Evolutionary conservation across 2,797 vertebrate species (phyloP).

Genomic region (Microhierax caerulescens): DNA sequence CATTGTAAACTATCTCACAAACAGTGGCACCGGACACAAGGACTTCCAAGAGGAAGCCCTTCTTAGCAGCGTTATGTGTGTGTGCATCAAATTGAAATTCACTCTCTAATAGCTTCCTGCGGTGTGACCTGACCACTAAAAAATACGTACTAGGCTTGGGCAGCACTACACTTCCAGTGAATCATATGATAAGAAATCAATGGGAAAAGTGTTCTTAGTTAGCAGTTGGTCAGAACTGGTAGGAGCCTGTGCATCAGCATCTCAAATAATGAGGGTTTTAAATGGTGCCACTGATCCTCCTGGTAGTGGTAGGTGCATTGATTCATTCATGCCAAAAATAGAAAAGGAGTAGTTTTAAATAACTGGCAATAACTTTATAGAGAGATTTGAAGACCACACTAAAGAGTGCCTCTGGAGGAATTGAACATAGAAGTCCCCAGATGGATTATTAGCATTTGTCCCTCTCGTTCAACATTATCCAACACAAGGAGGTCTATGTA

Average conservation of each 20-base stretch:
- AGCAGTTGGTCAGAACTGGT: neutral
- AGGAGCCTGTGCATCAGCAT: neutral
- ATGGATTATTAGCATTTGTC: neutral
- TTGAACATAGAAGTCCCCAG: neutral
- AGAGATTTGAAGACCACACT: neutral
- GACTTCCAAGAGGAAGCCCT: neutral
- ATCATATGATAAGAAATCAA: neutral
- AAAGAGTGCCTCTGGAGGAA: neutral
- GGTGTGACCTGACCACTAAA: neutral
- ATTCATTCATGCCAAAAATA: neutral
- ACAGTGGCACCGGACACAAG: neutral
- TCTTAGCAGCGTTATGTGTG: neutral
- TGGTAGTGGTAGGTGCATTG: neutral
- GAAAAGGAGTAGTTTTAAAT: neutral
- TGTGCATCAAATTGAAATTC: neutral
- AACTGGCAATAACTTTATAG: neutral
- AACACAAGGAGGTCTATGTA: neutral
- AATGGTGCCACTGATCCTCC: neutral
- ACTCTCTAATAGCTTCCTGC: neutral
- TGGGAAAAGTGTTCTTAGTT: neutral
- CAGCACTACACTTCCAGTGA: neutral
- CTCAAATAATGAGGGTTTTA: neutral
- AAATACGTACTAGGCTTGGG: neutral
- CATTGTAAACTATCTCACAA: neutral
- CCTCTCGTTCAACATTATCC: neutral